A percentile compares a stretch with the other conserved stretches of the same genome.
phyloP scores from a whole-genome alignment of 2,797 vertebrate species.

The Poecilia velifera region DNA sequence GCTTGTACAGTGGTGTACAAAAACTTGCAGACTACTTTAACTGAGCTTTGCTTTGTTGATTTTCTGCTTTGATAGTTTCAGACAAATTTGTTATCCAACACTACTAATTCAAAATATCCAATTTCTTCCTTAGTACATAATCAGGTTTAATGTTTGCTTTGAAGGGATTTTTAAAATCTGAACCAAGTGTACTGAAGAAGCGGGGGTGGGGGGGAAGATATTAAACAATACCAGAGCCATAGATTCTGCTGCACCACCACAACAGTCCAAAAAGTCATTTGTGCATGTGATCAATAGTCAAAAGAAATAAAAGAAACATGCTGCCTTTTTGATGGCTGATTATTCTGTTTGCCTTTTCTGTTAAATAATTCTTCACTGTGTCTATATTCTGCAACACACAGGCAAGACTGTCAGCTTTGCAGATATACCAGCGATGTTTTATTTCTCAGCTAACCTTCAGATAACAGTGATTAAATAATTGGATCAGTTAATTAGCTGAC shows the following conservation, averaged over 20 bases:
- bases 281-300: background rate
- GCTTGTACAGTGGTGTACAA: background rate
- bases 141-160: background rate
- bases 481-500: background rate
- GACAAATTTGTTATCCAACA: background rate
- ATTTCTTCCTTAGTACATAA: background rate
- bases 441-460: background rate
- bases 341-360: background rate
- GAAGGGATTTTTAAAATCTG: background rate
- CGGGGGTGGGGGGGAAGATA: background rate
- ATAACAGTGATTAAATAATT: background rate
- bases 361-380: background rate
- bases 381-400: background rate
- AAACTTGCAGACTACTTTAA: background rate
- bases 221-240: background rate
- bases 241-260: background rate
- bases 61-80: background rate
- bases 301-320: background rate
- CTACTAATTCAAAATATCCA: background rate
- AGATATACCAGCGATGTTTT: too few species aligned
- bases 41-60: background rate
- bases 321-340: background rate
- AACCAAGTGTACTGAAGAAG: background rate
- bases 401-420: background rate
- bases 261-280: background rate